phyloP scores from a whole-genome alignment of 1,140 invertebrate genomes.

The Meteorus sp. region DNA sequence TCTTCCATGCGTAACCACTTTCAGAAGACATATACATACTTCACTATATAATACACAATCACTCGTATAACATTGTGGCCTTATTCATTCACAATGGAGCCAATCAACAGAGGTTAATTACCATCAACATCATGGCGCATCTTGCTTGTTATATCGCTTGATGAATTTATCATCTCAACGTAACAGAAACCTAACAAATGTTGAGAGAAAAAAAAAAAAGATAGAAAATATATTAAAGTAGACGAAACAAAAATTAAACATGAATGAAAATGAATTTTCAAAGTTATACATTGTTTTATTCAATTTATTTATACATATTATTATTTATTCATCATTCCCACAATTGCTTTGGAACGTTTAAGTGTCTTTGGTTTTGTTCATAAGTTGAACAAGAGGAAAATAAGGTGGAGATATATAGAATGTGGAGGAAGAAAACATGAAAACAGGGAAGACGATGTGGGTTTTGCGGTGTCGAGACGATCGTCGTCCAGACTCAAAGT shows the following conservation, averaged over 20 bases:
- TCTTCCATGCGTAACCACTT: background rate
- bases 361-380: background rate
- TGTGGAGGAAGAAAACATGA: background rate
- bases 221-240: background rate
- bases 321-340: too few species aligned
- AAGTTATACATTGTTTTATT: too few species aligned
- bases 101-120: slow-evolving; percentile 35
- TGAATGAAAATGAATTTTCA: too few species aligned
- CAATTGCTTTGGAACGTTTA: too few species aligned
- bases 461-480: slow-evolving; percentile 17
- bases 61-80: background rate
- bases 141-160: slow-evolving; percentile 28
- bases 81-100: slow-evolving; percentile 33
- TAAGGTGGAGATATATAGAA: background rate
- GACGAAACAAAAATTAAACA: background rate
- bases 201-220: background rate
- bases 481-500: slow-evolving; percentile 11
- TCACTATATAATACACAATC: background rate
- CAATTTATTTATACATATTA: too few species aligned
- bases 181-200: too few species aligned
- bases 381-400: background rate
- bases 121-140: slow-evolving; percentile 18
- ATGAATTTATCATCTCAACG: slow-evolving; percentile 27
- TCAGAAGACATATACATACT: too few species aligned
- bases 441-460: slow-evolving; percentile 12